phyloP scores from a whole-genome alignment of 2,797 vertebrate genomes.

The Muscicapa striata region DNA sequence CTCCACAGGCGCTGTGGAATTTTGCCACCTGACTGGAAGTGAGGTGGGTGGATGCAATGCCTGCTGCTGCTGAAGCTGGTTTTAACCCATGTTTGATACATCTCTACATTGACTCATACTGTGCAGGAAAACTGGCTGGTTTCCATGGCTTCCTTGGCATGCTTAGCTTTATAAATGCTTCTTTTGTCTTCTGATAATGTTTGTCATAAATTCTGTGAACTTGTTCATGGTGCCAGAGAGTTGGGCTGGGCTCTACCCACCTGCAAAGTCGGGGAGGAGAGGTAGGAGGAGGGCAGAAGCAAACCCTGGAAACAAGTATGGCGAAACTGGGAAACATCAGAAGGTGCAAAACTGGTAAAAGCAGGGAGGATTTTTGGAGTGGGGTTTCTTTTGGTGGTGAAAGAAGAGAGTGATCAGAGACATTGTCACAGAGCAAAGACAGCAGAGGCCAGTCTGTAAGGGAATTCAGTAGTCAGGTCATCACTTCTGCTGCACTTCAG shows the following conservation, averaged over 20 bases:
- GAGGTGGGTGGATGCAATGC: constrained; percentile 80
- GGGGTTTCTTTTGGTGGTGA: not conserved
- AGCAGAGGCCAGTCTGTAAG: not conserved
- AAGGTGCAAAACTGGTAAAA: not conserved
- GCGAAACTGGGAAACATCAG: not conserved
- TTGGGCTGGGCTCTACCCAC: not conserved
- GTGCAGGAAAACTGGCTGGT: not conserved
- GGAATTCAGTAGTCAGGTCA: not conserved
- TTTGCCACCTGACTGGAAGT: constrained; percentile 77
- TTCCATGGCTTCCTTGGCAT: not conserved
- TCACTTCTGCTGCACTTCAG: not conserved
- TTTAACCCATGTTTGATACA: not conserved
- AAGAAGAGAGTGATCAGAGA: not conserved
- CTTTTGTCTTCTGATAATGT: not conserved
- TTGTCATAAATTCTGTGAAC: not conserved
- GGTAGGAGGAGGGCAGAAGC: not conserved
- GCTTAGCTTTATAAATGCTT: not conserved
- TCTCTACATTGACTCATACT: not conserved
- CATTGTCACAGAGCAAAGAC: not conserved
- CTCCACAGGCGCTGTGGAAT: constrained; percentile 84
- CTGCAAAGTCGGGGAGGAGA: not conserved
- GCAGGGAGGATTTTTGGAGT: not conserved
- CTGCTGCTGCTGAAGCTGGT: not conserved
- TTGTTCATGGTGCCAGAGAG: not conserved
- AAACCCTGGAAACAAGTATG: not conserved